Base-by-base conservation (phyloP, 2,113 vertebrate genomes). In the Pterocles gutturalis region DNA sequence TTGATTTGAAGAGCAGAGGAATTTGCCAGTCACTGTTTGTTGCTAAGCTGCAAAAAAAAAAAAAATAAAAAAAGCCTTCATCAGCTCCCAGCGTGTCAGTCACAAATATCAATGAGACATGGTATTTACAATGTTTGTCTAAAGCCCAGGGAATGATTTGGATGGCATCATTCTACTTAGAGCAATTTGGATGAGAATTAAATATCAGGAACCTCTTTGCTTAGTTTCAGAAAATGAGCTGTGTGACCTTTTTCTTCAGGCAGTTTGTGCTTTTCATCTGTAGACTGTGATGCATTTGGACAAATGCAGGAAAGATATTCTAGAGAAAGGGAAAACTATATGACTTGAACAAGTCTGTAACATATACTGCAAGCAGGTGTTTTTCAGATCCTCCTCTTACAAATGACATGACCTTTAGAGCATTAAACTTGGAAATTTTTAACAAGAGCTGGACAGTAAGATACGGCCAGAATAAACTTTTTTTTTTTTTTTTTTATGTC, bases 1-100 rank as follows among this genome's bases (percentile, higher is more conserved):
- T 83, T 96, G 96, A 95, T 95, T 96, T 83, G 89, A 85, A 80
- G 66, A 94, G 73, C 70, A 87, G 75, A 87, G 81, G 92, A 95
- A 91, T 96, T 96, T 96, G 84, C 75, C 84, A 94, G 93, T 93
- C 89, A 76, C 66, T 87, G 81, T 89, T 91, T 83, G 93, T 91
- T 96, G 93, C 83, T 96, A 94, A 93, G 93, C 64, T 87, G 46
- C 29, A 79, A 31, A 36, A 85, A 58, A 51, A 57, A 43, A 41
- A 62, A 7, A n/a, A n/a, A n/a, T n/a, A 38, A 38, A 38, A 38
- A 38, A 38, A 41, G 38, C 38, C 13, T 93, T 24, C 55, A 69
- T 91, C 87, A 72, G 45, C n/a, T 91, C 78, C 49, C 81, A 85
- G 83, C 0, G 0, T 89, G 80, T 67, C 86, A 92, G 43, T 89